Evolutionary conservation across 2,888 invertebrate genomes (phyloP).

Genomic region (Conchocele bisecta): DNA sequence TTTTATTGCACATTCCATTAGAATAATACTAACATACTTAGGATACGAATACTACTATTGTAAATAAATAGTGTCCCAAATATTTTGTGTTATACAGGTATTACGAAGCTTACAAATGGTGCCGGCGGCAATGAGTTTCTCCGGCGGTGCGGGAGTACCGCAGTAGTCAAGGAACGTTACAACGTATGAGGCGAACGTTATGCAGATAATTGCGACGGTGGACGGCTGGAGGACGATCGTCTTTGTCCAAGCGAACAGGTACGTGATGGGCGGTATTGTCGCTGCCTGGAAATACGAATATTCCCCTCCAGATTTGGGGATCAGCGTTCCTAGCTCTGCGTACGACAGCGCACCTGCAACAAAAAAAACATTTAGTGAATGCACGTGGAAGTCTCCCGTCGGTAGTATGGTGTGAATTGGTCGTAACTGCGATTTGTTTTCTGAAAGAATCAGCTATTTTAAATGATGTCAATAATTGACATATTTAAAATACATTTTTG

Average conservation of each 20-base stretch:
- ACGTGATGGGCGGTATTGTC: slow-evolving; percentile 83
- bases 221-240: slow-evolving; percentile 79
- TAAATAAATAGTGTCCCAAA: too few species aligned
- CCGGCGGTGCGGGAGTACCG: slow-evolving; percentile 67
- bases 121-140: slow-evolving; percentile 66
- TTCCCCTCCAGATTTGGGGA: slow-evolving; percentile 91
- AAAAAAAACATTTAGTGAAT: too few species aligned
- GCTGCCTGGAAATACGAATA: slow-evolving; percentile 87
- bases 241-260: slow-evolving; percentile 85
- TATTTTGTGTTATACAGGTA: too few species aligned
- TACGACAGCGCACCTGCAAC: slow-evolving; percentile 89
- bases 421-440: too few species aligned
- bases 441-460: too few species aligned
- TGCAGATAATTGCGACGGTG: slow-evolving; percentile 83
- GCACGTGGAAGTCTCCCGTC: too few species aligned
- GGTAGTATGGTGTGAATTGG: too few species aligned
- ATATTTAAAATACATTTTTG: too few species aligned
- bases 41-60: too few species aligned
- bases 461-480: too few species aligned
- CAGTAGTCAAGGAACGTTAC: slow-evolving; percentile 73
- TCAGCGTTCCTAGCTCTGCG: slow-evolving; percentile 91
- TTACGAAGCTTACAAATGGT: slow-evolving; percentile 83
- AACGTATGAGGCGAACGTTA: slow-evolving; percentile 79
- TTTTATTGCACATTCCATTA: too few species aligned
- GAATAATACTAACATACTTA: too few species aligned